Base-by-base conservation (phyloP, 2,888 invertebrate species). In the Alsophila aescularia region DNA sequence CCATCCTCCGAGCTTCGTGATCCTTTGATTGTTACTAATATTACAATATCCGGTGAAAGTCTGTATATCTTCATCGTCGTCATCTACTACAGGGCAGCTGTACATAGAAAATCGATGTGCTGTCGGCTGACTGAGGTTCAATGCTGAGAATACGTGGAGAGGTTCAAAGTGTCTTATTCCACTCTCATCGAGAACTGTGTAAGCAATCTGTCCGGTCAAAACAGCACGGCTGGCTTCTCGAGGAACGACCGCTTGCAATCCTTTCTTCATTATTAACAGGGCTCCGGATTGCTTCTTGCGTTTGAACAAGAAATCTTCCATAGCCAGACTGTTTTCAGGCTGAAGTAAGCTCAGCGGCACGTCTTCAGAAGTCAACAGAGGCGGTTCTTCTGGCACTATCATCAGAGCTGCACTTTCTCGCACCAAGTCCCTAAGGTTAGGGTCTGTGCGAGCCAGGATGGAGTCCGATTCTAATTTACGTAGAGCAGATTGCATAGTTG, bases 101-200 rank as follows among this genome's bases (percentile, higher is more conserved):
- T 94, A 94, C 93, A 94, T 94, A 7, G 94, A 93, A 66, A 94
- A 94, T n/a, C 94, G 90, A 76, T 94, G 93, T 5, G 93, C 93
- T 6, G 92, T 92, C 0, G 94, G 93, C 67, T 94, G 93, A 61
- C 94, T 94, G 18, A 96, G 83, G 64, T 94, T 94, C 49, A 96
- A 82, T 0, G 95, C 95, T 18, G 94, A 94, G 77, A 95, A 95
- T 52, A 95, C 95, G 72, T 95, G 95, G 67, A 95, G 87, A 0
- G 96, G 96, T 72, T 95, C 95, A 72, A 96, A 96, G 71, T 94
- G 94, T 52, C 93, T 93, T 29, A 96, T 94, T 16, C 96, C 96
- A 62, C 92, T 93, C 79, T 96, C 96, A 69, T 96, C 96, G 2
- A 96, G 92, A 7, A 96, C 93, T 9, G 95, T 94, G 73, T 96